Conservation (phyloP, 2,888 invertebrate genomes). For the Lepas anatifera region DNA sequence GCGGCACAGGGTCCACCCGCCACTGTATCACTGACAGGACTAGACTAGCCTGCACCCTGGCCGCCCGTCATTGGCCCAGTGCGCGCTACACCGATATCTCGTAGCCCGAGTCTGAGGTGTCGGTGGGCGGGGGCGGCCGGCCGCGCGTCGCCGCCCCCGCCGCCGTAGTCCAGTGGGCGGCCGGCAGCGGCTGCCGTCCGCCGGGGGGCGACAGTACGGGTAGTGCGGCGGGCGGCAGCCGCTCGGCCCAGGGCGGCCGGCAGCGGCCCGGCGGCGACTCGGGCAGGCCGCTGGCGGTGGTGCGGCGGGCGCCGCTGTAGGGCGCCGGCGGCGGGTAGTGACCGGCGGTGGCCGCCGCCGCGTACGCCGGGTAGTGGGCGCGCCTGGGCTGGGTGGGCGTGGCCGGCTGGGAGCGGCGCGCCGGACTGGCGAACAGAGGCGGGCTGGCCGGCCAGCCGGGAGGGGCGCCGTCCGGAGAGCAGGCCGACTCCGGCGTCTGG, state of each 20-base stretch:
- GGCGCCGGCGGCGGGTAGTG: neutral
- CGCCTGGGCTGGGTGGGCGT: neutral
- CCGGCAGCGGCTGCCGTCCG: neutral
- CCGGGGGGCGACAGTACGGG: too few species aligned
- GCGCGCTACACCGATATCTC: neutral
- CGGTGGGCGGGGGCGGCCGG: neutral
- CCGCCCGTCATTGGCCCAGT: too few species aligned
- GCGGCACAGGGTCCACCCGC: too few species aligned
- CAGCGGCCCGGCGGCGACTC: neutral
- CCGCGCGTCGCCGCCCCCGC: neutral
- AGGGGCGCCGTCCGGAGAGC: neutral
- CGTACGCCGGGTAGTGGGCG: neutral
- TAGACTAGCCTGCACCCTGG: too few species aligned
- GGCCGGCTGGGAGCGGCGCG: constrained; percentile 4
- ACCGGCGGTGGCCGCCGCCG: neutral
- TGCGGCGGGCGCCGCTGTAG: constrained; percentile 8
- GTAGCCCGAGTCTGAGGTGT: neutral
- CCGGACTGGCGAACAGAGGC: neutral
- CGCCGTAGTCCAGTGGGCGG: neutral
- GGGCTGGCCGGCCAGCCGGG: neutral
- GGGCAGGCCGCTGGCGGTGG: constrained; percentile 7
- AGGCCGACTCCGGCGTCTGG: neutral
- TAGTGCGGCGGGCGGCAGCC: neutral
- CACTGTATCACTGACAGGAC: too few species aligned
- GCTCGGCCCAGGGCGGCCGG: neutral